A percentile compares a stretch with the other conserved stretches of the same genome.
phyloP scores from a whole-genome alignment of 92 coral and sea anemone species.

The Actinernus sp. region DNA sequence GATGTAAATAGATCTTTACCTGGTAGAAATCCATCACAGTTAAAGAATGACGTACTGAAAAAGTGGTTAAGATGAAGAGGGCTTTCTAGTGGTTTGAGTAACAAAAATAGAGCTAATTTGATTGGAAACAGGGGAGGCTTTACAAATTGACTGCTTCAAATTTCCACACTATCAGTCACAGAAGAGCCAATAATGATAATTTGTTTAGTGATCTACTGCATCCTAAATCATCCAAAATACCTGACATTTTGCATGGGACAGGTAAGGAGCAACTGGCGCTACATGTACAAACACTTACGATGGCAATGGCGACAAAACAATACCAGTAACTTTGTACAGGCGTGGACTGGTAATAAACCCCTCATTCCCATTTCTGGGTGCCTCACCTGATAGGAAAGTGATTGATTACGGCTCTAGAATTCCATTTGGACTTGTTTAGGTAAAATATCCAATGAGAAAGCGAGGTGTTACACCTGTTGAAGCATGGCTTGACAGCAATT shows the following conservation, averaged over 20 bases:
- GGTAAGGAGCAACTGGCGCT: constrained; percentile 58
- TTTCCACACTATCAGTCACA: constrained; percentile 24
- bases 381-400: constrained; percentile 68
- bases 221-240: constrained; percentile 14
- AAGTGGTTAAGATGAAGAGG: constrained; percentile 19
- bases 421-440: constrained; percentile 63
- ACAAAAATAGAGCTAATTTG: no score
- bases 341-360: constrained; percentile 61
- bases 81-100: no score
- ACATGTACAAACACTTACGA: constrained; percentile 35
- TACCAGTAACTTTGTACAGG: constrained; percentile 39
- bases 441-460: constrained; percentile 57
- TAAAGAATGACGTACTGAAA: constrained; percentile 5
- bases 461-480: constrained; percentile 56
- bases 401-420: constrained; percentile 42
- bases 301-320: constrained; percentile 39
- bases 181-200: constrained; percentile 50
- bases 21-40: constrained; percentile 18
- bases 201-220: constrained; percentile 52
- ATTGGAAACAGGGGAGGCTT: constrained; percentile 49
- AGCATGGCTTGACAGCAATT: constrained; percentile 43
- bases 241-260: constrained; percentile 58
- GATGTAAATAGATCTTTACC: constrained; percentile 30
- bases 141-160: constrained; percentile 52
- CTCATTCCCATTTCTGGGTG: constrained; percentile 50